These are phyloP conservation scores for Fulmarus glacialis DNA, from an alignment of 2,113 vertebrate genomes.

Conservation along the genomic window DNA sequence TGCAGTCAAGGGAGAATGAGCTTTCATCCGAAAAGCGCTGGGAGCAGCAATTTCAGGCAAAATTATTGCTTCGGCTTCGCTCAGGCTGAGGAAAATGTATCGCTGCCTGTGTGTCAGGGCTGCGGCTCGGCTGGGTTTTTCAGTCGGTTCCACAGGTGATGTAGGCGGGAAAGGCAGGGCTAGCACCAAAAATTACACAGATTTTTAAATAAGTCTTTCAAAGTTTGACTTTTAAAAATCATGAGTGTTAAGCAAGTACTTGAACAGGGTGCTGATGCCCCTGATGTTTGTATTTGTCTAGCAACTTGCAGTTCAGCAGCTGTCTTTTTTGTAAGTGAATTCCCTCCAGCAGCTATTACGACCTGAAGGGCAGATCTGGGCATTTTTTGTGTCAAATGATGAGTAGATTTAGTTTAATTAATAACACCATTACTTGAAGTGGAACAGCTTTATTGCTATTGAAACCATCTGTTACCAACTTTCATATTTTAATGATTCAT, in stretches of 20 bases:
- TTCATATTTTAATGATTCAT: slow-evolving; percentile 62
- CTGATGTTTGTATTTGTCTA: background rate
- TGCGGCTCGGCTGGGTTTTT: fast-evolving
- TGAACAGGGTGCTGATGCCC: background rate
- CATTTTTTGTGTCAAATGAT: background rate
- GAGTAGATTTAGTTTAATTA: slow-evolving; percentile 26
- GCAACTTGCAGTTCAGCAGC: background rate
- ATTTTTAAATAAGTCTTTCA: background rate
- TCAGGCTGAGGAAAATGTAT: background rate
- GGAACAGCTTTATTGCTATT: slow-evolving; percentile 58
- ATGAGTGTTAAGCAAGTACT: background rate
- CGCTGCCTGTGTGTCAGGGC: background rate
- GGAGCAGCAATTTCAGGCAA: background rate
- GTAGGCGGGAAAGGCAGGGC: background rate
- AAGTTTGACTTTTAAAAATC: background rate
- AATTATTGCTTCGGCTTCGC: background rate
- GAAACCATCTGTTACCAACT: slow-evolving; percentile 61
- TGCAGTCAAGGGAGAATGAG: background rate
- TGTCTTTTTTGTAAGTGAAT: background rate
- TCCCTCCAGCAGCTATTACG: background rate
- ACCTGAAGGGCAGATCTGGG: background rate
- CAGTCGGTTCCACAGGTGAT: background rate
- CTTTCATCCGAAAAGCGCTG: background rate
- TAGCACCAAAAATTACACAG: background rate
- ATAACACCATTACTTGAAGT: slow-evolving; percentile 12